phyloP scores from a whole-genome alignment of 2,888 invertebrate genomes.

The Habroteleia sp. region DNA sequence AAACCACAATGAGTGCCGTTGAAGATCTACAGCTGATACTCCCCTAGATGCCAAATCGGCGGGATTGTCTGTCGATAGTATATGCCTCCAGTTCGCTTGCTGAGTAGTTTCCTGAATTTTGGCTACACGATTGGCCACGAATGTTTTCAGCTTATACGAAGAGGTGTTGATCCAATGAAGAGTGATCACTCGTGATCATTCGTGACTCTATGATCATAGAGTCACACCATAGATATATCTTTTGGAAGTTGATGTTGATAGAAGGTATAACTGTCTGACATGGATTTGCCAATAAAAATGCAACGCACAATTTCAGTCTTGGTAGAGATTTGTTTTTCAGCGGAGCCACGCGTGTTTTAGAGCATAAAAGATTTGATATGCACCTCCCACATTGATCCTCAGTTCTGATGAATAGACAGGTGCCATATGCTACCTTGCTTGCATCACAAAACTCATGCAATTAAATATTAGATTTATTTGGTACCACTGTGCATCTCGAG shows the following conservation, averaged over 20 bases:
- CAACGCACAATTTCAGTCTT: background rate
- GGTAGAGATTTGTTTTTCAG: constrained; percentile 30
- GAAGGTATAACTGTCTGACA: constrained; percentile 17
- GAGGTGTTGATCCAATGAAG: too few relatives aligned
- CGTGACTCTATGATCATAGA: too few relatives aligned
- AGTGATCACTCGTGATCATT: too few relatives aligned
- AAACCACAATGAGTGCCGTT: background rate
- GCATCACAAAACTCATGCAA: background rate
- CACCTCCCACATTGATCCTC: background rate
- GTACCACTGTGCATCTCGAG: background rate
- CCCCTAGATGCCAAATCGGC: background rate
- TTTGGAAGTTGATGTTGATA: constrained; percentile 12
- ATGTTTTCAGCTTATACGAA: constrained; percentile 14
- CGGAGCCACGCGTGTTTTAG: constrained; percentile 56
- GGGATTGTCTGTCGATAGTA: background rate
- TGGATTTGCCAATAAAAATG: constrained; percentile 18
- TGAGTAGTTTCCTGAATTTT: background rate
- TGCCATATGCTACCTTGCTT: background rate
- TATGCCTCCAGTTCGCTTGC: background rate
- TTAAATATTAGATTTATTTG: background rate
- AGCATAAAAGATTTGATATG: constrained; percentile 29
- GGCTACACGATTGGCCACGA: constrained; percentile 30
- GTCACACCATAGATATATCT: constrained; percentile 31
- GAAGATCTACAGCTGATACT: background rate
- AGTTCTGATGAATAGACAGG: background rate